These are phyloP conservation scores for Myotis brandtii DNA, from an alignment of 2,113 vertebrate species.

Conservation along the genomic window DNA sequence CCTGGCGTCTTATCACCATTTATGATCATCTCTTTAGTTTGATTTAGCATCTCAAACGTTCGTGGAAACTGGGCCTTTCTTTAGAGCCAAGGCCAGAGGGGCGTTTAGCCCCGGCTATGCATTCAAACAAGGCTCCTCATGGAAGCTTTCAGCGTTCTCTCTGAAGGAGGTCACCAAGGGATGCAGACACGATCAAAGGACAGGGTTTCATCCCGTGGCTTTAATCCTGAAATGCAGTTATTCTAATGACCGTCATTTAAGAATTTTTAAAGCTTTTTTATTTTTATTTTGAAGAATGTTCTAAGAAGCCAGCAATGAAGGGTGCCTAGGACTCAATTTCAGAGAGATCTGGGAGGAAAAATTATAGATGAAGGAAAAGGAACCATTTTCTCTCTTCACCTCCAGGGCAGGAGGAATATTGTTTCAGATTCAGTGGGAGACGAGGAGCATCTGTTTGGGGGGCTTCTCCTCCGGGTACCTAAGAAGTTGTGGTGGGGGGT, in stretches of 20 bases:
- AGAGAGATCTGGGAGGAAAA: background rate
- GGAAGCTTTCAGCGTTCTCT: background rate
- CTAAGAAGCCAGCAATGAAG: background rate
- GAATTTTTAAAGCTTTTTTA: background rate
- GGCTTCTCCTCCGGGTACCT: background rate
- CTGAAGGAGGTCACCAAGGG: background rate
- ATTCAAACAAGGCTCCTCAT: background rate
- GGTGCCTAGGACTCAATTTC: background rate
- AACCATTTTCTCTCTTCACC: background rate
- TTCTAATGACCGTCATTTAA: background rate
- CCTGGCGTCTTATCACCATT: background rate
- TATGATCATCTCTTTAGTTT: background rate
- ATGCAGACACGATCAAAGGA: background rate
- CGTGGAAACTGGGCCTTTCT: background rate
- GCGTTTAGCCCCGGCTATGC: background rate
- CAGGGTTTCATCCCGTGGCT: background rate
- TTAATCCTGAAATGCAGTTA: background rate
- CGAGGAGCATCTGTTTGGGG: background rate
- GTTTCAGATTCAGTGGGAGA: background rate
- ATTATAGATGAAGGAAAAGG: background rate
- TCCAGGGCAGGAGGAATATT: background rate
- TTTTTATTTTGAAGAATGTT: background rate
- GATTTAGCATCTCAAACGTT: background rate
- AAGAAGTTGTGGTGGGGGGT: background rate
- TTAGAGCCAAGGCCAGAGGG: no score